Base-by-base conservation (phyloP, 2,888 invertebrate genomes). In the Ormyrus nitidulus region DNA sequence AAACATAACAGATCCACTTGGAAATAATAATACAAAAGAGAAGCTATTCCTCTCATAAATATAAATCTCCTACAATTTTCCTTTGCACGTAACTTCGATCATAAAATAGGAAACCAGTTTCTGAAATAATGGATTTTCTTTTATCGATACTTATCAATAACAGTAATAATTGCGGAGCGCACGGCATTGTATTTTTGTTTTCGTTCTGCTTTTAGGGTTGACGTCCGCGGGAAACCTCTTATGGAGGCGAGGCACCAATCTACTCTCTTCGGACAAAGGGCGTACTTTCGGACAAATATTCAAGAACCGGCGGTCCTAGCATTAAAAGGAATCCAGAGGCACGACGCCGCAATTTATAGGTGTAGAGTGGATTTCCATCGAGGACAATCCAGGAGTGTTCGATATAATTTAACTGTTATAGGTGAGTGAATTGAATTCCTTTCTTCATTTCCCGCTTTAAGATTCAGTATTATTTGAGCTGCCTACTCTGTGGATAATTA, bases 281-380 rank as follows among this genome's bases (percentile, higher is more conserved):
- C 97, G 83, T 95, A 95, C 92, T 97, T 97, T 92, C 93, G 88
- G 7, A 89, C 96, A 77, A 94, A 95, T 5, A 92, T 94, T 79
- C 94, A 95, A 75, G 93, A 95, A 85, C 96, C 96, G 83, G 96
- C 97, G 82, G 94, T 95, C 83, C 93, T 97, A 87, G 94, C 95
- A 58, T 93, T 97, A 80, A 96, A 95, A 88, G 96, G 96, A 92
- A 95, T 97, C 87, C 95, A 96, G 91, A 93, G 96, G 66, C 94
- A 95, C 88, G 97, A 97, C 91, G 96, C 97, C 90, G 97, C 97
- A 87, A 94, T 96, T 85, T 97, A 97, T 92, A 93, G 97, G 83
- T 97, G 97, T 91, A 92, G 97, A 83, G 96, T 97, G 84, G 97
- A 97, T 93, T 97, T 97, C 92, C 93, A 95, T 83, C 96, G 96